Percentiles rank a stretch among this genome's conserved stretches.
phyloP scores from a whole-genome alignment of 2,888 invertebrate genomes.

The Gnatocerus cornutus region DNA sequence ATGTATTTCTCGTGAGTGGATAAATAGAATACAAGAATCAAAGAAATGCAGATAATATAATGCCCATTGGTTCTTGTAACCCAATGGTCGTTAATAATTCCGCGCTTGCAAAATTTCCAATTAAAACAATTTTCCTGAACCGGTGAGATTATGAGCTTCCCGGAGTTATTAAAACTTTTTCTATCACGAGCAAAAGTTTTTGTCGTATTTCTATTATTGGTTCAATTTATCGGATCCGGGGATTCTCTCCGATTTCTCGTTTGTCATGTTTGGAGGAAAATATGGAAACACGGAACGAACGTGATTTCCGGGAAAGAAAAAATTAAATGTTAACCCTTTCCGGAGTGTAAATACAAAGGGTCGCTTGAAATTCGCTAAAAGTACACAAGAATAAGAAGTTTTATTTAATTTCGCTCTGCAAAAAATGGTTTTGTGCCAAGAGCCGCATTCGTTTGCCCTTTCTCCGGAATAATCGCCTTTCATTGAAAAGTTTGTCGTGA shows the following conservation, averaged over 20 bases:
- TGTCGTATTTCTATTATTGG: slow-evolving; percentile 51
- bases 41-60: too few relatives aligned
- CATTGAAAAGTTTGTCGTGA: background rate
- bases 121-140: slow-evolving; percentile 26
- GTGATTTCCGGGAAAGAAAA: slow-evolving; percentile 7
- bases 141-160: slow-evolving; percentile 48
- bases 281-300: slow-evolving; percentile 6
- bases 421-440: too few relatives aligned
- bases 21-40: too few relatives aligned
- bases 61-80: too few relatives aligned
- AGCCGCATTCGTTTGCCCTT: slow-evolving; percentile 8
- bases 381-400: too few relatives aligned
- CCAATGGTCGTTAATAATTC: too few relatives aligned
- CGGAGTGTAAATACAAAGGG: background rate
- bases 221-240: slow-evolving; percentile 52
- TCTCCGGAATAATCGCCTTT: background rate
- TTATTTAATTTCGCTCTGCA: too few relatives aligned
- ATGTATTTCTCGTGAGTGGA: too few relatives aligned
- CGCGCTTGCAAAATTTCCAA: too few relatives aligned
- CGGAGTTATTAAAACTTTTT: slow-evolving; percentile 54
- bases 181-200: slow-evolving; percentile 50
- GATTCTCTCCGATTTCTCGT: slow-evolving; percentile 30
- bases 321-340: slow-evolving; percentile 31
- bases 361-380: too few relatives aligned
- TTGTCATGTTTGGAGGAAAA: slow-evolving; percentile 28